Percentiles rank a stretch among this genome's conserved stretches.
Evolutionary conservation across 2,888 invertebrate species (phyloP).

Genomic region (Myopa tessellatipennis): DNA sequence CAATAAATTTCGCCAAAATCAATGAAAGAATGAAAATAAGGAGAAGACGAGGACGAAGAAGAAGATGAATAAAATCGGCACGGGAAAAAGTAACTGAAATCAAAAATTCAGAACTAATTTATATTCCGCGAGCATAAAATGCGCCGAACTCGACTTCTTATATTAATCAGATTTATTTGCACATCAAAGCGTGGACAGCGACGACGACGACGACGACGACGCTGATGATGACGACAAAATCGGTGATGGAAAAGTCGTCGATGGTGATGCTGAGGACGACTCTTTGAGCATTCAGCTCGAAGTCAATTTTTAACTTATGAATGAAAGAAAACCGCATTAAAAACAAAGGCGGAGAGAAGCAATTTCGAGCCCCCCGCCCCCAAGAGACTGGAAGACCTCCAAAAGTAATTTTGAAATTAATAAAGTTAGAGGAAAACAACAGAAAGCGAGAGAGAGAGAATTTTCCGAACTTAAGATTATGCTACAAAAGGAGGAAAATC

Average conservation of each 20-base stretch:
- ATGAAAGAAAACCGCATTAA: conserved; percentile 2
- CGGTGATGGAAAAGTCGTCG: neutral
- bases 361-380: neutral
- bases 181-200: conserved; percentile 35
- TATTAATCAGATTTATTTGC: conserved; percentile 42
- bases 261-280: neutral
- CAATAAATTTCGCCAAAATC: conserved; percentile 42
- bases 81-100: neutral
- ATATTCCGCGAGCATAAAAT: conserved; percentile 32
- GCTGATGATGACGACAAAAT: neutral
- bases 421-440: no score
- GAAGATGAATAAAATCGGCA: neutral
- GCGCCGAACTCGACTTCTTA: conserved; percentile 32
- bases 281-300: neutral
- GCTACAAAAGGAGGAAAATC: no score
- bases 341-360: neutral
- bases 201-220: conserved; percentile 16
- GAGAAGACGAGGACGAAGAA: neutral
- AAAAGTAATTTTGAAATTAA: neutral
- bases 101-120: conserved; percentile 35
- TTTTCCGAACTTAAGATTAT: no score
- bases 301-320: conserved; percentile 4
- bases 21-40: neutral
- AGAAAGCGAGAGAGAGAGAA: no score
- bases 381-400: neutral